phyloP scores from a whole-genome alignment of 2,113 vertebrate genomes.

The Lampris incognitus region DNA sequence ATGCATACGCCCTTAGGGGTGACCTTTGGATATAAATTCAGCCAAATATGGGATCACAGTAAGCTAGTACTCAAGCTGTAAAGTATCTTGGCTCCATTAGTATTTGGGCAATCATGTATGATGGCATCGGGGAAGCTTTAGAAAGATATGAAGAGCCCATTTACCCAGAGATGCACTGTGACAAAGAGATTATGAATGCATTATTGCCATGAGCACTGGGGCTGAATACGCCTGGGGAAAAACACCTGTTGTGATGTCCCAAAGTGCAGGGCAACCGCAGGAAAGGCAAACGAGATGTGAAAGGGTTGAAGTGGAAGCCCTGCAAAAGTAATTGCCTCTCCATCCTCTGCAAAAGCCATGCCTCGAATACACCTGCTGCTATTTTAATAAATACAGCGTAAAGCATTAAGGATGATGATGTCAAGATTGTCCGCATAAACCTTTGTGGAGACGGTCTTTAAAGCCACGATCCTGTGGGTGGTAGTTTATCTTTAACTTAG shows the following conservation, averaged over 20 bases:
- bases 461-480: no score
- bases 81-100: slow-evolving; percentile 39
- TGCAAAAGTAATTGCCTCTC: slow-evolving; percentile 34
- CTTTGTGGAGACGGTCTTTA: neutral
- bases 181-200: slow-evolving; percentile 41
- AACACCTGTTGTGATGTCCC: slow-evolving; percentile 48
- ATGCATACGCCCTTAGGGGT: neutral
- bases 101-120: slow-evolving; percentile 28
- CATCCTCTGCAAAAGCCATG: neutral
- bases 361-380: neutral
- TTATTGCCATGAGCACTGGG: neutral
- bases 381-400: neutral
- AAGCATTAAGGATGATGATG: neutral
- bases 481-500: no score
- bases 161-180: slow-evolving; percentile 37
- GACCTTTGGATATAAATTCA: slow-evolving; percentile 41
- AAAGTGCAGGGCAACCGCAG: slow-evolving; percentile 57
- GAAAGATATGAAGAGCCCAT: slow-evolving; percentile 52
- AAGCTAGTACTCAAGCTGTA: slow-evolving; percentile 22
- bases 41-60: slow-evolving; percentile 34
- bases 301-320: slow-evolving; percentile 33
- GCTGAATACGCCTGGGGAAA: slow-evolving; percentile 1
- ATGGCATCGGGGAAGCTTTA: slow-evolving; percentile 47
- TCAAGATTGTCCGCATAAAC: neutral
- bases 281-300: slow-evolving; percentile 22